Conservation (phyloP, 2,113 vertebrate species). For the Myodes glareolus region DNA sequence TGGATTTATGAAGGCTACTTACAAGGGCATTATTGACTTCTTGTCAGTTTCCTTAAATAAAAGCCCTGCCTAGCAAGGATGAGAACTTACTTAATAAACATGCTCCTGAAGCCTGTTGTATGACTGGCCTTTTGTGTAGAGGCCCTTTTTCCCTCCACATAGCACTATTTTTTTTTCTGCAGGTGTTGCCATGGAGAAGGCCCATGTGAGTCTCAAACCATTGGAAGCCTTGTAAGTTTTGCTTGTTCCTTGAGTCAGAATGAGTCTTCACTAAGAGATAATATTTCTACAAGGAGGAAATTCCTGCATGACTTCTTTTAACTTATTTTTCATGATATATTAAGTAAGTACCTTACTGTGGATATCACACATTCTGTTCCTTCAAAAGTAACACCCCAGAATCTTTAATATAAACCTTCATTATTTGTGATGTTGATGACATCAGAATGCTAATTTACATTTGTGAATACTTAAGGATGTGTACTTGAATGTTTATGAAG, state of each 20-base stretch:
- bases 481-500: background rate
- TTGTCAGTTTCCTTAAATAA: background rate
- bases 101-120: background rate
- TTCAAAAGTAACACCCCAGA: background rate
- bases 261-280: background rate
- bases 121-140: background rate
- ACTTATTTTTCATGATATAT: background rate
- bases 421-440: background rate
- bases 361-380: background rate
- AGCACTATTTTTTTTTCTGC: background rate
- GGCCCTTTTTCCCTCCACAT: rapidly evolving
- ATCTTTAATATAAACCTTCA: background rate
- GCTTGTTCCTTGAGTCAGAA: background rate
- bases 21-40: no score
- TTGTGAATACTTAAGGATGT: background rate
- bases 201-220: background rate
- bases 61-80: no score
- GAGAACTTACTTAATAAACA: background rate
- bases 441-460: background rate
- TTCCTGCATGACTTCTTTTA: background rate
- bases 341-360: background rate
- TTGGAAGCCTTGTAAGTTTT: background rate
- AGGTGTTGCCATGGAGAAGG: rapidly evolving
- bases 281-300: background rate
- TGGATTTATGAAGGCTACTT: background rate